phyloP scores from a whole-genome alignment of 53 echinoderm and acorn worm species.

The Temnopleurus reevesii region DNA sequence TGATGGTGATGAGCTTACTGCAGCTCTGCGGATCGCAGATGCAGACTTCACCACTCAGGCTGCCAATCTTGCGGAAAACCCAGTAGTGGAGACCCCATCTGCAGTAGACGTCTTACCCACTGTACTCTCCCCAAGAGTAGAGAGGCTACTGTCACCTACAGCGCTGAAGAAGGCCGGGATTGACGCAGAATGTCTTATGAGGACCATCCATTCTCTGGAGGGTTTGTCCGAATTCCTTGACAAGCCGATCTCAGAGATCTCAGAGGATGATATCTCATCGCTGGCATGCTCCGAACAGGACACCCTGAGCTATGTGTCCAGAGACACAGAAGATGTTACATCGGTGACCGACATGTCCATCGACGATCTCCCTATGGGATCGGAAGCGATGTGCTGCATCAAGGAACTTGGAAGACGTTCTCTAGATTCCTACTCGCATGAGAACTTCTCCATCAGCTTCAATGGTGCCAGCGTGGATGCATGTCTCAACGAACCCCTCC shows the following conservation, averaged over 20 bases:
- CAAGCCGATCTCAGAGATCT: conserved; percentile 91
- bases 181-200: conserved; percentile 79
- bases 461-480: conserved; percentile 86
- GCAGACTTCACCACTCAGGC: conserved; percentile 68
- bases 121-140: conserved; percentile 56
- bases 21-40: conserved; percentile 63
- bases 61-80: conserved; percentile 56
- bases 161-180: conserved; percentile 57
- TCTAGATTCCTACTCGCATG: conserved; percentile 88
- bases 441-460: conserved; percentile 82
- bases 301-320: conserved; percentile 87
- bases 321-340: conserved; percentile 83
- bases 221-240: conserved; percentile 85
- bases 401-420: conserved; percentile 85
- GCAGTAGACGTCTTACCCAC: conserved; percentile 48
- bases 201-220: conserved; percentile 82
- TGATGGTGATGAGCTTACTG: conserved; percentile 73
- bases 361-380: conserved; percentile 94
- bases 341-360: conserved; percentile 85
- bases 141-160: conserved; percentile 60
- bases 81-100: conserved; percentile 57
- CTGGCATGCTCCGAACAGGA: conserved; percentile 93
- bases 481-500: conserved; percentile 81
- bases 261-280: conserved; percentile 92
- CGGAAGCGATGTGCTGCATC: conserved; percentile 91